Evolutionary conservation across 2,888 invertebrate species (phyloP).

Genomic region (Dexiosoma caninum): DNA sequence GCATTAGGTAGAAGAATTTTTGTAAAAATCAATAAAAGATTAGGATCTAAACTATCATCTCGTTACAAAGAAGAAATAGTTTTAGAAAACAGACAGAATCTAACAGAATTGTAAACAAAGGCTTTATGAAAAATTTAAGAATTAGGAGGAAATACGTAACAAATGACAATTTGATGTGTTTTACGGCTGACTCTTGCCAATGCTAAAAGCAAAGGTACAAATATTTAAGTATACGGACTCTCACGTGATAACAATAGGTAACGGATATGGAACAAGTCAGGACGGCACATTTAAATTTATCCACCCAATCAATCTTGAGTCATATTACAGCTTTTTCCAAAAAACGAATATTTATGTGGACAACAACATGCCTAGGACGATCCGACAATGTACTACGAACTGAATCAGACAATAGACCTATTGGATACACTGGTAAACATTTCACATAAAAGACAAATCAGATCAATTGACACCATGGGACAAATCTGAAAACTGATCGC

Average conservation of each 20-base stretch:
- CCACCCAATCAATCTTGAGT: background rate
- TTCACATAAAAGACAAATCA: too few species aligned
- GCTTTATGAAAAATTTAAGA: background rate
- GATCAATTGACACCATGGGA: background rate
- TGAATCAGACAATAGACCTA: background rate
- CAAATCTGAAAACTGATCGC: background rate
- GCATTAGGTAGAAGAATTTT: too few species aligned
- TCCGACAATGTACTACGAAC: background rate
- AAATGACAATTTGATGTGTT: too few species aligned
- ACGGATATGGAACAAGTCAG: background rate
- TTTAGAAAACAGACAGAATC: background rate
- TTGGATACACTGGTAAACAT: background rate
- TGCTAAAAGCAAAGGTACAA: background rate
- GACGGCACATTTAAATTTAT: background rate
- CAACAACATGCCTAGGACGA: background rate
- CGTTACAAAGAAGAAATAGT: too few species aligned
- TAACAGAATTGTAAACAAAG: background rate
- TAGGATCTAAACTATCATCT: too few species aligned
- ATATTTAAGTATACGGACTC: background rate
- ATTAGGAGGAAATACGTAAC: too few species aligned
- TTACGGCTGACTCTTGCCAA: too few species aligned
- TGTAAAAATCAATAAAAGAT: too few species aligned
- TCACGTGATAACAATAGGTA: background rate
- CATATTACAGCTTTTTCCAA: background rate
- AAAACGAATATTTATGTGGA: background rate